Percentiles rank a stretch among this genome's conserved stretches.
Evolutionary conservation across 2,888 invertebrate species (phyloP).

Genomic region (Troides helena): DNA sequence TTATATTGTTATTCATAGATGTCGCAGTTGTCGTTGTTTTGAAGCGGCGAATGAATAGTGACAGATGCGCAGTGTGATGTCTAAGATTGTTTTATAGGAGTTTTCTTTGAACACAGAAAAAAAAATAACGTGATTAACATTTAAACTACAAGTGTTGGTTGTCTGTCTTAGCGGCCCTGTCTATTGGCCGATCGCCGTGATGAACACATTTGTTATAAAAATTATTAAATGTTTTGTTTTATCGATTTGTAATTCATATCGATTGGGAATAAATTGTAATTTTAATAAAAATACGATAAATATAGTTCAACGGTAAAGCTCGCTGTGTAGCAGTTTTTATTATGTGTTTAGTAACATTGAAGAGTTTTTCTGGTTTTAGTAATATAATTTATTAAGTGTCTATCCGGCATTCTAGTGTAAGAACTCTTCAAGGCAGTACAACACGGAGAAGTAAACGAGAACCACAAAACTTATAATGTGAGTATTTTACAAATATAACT

Average conservation of each 20-base stretch:
- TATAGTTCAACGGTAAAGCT: not conserved
- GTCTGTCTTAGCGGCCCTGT: not conserved
- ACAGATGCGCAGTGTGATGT: constrained; percentile 52
- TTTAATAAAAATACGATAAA: constrained; percentile 14
- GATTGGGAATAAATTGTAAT: constrained; percentile 24
- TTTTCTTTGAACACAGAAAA: constrained; percentile 30
- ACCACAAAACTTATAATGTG: constrained; percentile 15
- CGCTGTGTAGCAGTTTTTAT: constrained; percentile 1
- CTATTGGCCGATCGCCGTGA: not conserved
- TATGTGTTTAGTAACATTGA: constrained; percentile 9
- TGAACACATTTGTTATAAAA: constrained; percentile 4
- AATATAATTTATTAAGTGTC: constrained; percentile 8
- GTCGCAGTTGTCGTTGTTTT: constrained; percentile 40
- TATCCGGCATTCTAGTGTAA: constrained; percentile 17
- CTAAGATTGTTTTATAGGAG: constrained; percentile 33
- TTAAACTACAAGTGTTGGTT: constrained; percentile 3
- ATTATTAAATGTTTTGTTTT: constrained; percentile 17
- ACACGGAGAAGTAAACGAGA: not conserved
- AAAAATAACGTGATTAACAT: constrained; percentile 24
- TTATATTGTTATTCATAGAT: constrained; percentile 33
- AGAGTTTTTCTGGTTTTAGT: constrained; percentile 13
- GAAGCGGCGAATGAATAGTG: constrained; percentile 45
- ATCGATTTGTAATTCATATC: constrained; percentile 23
- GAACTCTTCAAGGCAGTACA: constrained; percentile 11
- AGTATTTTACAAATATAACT: constrained; percentile 17